These are phyloP conservation scores for Paratrypauchen microcephalus DNA, from an alignment of 2,797 vertebrate species.

Conservation along the genomic window DNA sequence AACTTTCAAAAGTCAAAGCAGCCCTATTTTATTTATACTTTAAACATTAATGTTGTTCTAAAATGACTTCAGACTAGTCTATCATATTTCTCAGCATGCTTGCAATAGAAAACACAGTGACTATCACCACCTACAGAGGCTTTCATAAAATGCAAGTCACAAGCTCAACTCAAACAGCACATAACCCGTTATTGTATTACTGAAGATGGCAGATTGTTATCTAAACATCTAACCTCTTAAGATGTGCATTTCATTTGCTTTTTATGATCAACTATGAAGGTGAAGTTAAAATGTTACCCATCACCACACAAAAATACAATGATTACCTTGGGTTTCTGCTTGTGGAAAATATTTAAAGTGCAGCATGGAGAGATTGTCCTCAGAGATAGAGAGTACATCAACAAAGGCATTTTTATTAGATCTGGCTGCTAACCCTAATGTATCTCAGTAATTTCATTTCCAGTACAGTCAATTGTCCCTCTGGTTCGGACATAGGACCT, in stretches of 20 bases:
- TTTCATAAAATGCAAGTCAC: constrained; percentile 17
- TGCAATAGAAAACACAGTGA: not conserved
- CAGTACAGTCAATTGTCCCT: constrained; percentile 55
- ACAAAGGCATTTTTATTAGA: constrained; percentile 60
- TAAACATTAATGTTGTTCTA: not conserved
- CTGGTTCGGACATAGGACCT: constrained; percentile 46
- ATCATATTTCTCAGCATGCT: not conserved
- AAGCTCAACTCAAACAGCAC: not conserved
- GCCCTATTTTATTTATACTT: no score
- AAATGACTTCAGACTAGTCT: not conserved
- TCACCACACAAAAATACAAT: not conserved
- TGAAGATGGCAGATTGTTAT: not conserved
- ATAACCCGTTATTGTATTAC: not conserved
- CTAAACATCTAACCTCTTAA: not conserved
- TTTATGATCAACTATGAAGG: not conserved
- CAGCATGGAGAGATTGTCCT: not conserved
- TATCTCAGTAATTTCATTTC: constrained; percentile 70
- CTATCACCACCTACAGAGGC: constrained; percentile 8
- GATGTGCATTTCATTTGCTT: not conserved
- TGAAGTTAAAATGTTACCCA: not conserved
- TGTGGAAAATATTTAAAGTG: not conserved
- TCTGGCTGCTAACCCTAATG: constrained; percentile 57
- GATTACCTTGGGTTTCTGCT: constrained; percentile 3
- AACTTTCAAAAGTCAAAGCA: no score
- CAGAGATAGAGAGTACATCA: constrained; percentile 26